Base-by-base conservation (phyloP, 37 sponge, comb jelly and placozoan species). In the Beroe ovata region DNA sequence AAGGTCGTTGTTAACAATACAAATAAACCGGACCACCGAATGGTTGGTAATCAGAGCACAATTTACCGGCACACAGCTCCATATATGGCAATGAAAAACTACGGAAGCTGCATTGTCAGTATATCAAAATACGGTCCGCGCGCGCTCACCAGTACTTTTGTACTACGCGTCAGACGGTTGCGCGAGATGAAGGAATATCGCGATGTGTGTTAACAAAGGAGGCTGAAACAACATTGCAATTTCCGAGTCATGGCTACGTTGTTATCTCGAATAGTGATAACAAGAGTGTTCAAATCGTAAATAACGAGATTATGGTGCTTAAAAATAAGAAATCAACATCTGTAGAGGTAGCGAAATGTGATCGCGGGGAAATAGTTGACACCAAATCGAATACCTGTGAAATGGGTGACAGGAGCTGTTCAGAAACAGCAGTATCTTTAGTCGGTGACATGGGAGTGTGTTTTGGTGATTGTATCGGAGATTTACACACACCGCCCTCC, bases 31-130 rank as follows among this genome's bases (percentile, higher is more conserved):
- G n/a, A n/a, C n/a, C 54, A 47, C 6, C 54, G 54, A 47, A 47
- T 47, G 11, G 54, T 47, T 47, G 54, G 11, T 16, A 6, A 47
- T 47, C 54, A 47, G 54, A 11, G 11, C 54, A 47, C 54, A 47
- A 47, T 47, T 47, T 47, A 47, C 54, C 11, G 54, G 54, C 11
- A 47, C 6, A 3, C 19, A n/a, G 8, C 25, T n/a, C 84, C 84
- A 77, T 77, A 77, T 77, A 77, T 77, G 84, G 84, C 1, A 42
- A 8, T 39, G 84, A 77, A 42, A 39, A 11, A 21, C 21, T 19
- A 1, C 41, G 84, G 54, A 77, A 39, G 84, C 84, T 77, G 21
- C 84, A 54, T 42, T 77, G 28, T 77, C 84, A 33, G 84, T 77
- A 77, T 35, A 41, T 41, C 26, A 39, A 42, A 42, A 11, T 32